These are phyloP conservation scores for Leptocoma aspasia DNA, from an alignment of 2,113 vertebrate species.

Conservation along the genomic window DNA sequence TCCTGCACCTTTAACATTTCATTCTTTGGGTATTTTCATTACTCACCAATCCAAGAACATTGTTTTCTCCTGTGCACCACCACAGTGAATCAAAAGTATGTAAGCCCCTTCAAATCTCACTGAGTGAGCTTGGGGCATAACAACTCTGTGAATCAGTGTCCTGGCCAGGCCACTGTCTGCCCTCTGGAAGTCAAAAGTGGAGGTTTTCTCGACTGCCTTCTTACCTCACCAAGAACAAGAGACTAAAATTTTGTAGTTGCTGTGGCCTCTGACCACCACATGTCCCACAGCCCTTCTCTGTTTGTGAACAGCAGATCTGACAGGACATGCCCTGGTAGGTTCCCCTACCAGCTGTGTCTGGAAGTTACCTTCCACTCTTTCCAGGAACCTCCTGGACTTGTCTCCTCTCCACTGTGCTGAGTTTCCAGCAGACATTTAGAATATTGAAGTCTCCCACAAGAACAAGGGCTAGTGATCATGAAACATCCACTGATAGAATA, in stretches of 20 bases:
- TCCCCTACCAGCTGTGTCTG: background rate
- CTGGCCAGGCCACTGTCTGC: background rate
- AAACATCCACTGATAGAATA: background rate
- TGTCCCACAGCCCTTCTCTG: background rate
- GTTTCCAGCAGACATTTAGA: background rate
- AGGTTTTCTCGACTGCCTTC: accelerated
- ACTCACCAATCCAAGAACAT: background rate
- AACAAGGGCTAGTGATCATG: no score
- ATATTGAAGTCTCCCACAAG: background rate
- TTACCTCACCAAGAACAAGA: background rate
- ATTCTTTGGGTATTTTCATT: background rate
- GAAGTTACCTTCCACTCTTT: background rate
- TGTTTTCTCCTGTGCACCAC: background rate
- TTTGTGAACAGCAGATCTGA: background rate
- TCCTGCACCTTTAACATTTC: background rate
- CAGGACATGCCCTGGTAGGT: background rate
- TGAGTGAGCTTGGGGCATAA: background rate
- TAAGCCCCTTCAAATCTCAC: background rate
- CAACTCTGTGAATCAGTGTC: background rate
- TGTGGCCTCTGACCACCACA: background rate
- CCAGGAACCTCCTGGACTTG: background rate
- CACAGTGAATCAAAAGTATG: background rate
- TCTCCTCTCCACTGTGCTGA: background rate
- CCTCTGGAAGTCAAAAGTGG: background rate
- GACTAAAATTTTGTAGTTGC: background rate